Conservation (phyloP, 2,888 invertebrate genomes). For the Drosophila nigricruria region DNA sequence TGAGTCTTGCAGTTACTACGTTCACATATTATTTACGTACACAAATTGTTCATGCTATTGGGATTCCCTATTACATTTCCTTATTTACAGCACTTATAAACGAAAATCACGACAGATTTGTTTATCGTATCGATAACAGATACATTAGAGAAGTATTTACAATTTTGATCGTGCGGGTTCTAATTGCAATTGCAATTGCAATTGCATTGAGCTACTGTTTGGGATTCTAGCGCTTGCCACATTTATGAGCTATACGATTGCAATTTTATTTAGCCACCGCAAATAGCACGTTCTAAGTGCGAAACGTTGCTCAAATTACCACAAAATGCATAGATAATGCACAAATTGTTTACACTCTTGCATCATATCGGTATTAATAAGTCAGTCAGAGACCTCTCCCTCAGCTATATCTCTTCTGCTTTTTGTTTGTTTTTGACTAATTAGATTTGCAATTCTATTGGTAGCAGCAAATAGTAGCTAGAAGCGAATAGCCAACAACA, state of each 20-base stretch:
- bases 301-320: conserved; percentile 67
- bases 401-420: neutral
- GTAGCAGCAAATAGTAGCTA: conserved; percentile 35
- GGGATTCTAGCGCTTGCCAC: conserved; percentile 31
- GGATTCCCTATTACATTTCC: conserved; percentile 1
- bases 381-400: conserved; percentile 15
- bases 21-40: neutral
- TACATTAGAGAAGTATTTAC: conserved; percentile 27
- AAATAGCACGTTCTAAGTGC: conserved; percentile 63
- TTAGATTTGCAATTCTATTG: conserved; percentile 73
- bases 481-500: conserved; percentile 6
- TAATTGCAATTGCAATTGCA: conserved; percentile 50
- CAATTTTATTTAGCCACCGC: conserved; percentile 70
- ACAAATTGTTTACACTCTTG: conserved; percentile 68
- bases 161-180: conserved; percentile 32
- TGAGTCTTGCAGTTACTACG: too few relatives aligned
- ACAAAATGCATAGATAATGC: conserved; percentile 64
- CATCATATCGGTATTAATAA: conserved; percentile 74
- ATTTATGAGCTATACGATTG: conserved; percentile 46
- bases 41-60: conserved; percentile 3
- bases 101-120: conserved; percentile 48
- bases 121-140: conserved; percentile 40
- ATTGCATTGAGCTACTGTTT: conserved; percentile 49
- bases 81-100: conserved; percentile 27
- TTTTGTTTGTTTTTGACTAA: conserved; percentile 48